Percentiles rank a stretch among this genome's conserved stretches.
Evolutionary conservation across 1,140 invertebrate species (phyloP).

Genomic region (Caenorhabditis brenneri): DNA sequence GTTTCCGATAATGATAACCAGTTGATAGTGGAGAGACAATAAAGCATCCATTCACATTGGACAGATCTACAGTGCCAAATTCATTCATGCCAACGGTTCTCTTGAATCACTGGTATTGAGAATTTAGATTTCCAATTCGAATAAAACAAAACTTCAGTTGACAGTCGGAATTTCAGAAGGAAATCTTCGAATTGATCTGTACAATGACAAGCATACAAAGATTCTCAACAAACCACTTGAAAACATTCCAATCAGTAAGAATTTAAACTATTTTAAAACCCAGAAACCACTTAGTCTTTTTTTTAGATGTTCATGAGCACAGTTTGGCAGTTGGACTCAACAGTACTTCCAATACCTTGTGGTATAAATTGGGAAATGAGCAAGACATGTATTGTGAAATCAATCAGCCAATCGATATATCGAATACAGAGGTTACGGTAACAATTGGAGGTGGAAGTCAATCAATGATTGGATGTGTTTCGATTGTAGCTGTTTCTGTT

Average conservation of each 20-base stretch:
- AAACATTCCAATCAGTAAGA: not conserved
- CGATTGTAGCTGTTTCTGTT: slow-evolving; percentile 30
- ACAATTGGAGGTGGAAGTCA: slow-evolving; percentile 39
- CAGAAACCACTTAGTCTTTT: not conserved
- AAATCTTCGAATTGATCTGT: not conserved
- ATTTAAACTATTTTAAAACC: not conserved
- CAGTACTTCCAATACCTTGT: not conserved
- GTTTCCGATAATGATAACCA: not conserved
- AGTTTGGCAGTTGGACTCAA: not conserved
- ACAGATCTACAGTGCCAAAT: not conserved
- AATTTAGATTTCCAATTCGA: not conserved
- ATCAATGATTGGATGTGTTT: slow-evolving; percentile 41
- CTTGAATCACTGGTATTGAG: not conserved
- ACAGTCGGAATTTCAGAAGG: not conserved
- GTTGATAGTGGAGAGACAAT: not conserved
- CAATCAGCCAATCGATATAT: not conserved
- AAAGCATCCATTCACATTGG: slow-evolving; percentile 17
- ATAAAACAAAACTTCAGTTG: not conserved
- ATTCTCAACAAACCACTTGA: slow-evolving; percentile 23
- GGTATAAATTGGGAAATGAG: not conserved
- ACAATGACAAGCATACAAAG: not conserved
- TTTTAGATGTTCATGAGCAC: slow-evolving; percentile 21
- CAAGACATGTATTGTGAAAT: not conserved
- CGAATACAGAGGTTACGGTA: slow-evolving; percentile 1
- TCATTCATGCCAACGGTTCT: not conserved